These are phyloP conservation scores for Monopterus albus DNA, from an alignment of 2,113 vertebrate genomes.

Conservation along the genomic window DNA sequence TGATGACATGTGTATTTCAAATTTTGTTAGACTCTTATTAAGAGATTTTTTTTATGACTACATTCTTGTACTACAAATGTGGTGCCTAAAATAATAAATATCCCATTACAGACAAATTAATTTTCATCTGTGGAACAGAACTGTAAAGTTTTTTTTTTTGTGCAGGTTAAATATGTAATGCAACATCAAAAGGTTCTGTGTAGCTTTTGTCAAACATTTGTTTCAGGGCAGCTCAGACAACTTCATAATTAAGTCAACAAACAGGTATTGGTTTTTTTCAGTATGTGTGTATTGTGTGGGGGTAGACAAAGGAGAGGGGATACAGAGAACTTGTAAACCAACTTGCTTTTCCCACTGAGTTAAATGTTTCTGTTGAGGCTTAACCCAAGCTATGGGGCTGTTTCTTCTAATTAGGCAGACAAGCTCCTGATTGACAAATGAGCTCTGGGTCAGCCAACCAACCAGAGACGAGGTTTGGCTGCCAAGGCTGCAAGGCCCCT, in stretches of 20 bases:
- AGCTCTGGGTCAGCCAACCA: conserved; percentile 54
- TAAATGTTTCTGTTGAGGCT: conserved; percentile 39
- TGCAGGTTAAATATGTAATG: background rate
- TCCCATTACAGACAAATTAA: background rate
- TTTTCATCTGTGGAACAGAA: conserved; percentile 5
- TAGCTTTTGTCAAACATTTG: conserved; percentile 25
- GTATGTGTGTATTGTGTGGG: conserved; percentile 5
- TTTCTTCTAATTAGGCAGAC: conserved; percentile 66
- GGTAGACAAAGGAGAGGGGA: conserved; percentile 12
- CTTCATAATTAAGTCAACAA: conserved; percentile 29
- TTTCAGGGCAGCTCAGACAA: conserved; percentile 9
- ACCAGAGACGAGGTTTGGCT: conserved; percentile 54
- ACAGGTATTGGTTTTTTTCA: conserved; percentile 46
- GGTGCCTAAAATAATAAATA: conserved; percentile 31
- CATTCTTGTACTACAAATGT: conserved; percentile 23
- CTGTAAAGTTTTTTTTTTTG: background rate
- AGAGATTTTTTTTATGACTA: background rate
- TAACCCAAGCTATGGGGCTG: conserved; percentile 25
- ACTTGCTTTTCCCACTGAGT: conserved; percentile 37
- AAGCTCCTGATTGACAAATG: conserved; percentile 61
- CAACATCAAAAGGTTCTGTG: conserved; percentile 18
- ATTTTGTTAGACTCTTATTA: background rate
- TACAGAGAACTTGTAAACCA: conserved; percentile 17
- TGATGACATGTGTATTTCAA: conserved; percentile 31
- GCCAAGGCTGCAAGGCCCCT: conserved; percentile 53